Percentiles rank a stretch among this genome's conserved stretches.
Conservation (phyloP, 2,113 vertebrate genomes). For the Tylochromis polylepis region DNA sequence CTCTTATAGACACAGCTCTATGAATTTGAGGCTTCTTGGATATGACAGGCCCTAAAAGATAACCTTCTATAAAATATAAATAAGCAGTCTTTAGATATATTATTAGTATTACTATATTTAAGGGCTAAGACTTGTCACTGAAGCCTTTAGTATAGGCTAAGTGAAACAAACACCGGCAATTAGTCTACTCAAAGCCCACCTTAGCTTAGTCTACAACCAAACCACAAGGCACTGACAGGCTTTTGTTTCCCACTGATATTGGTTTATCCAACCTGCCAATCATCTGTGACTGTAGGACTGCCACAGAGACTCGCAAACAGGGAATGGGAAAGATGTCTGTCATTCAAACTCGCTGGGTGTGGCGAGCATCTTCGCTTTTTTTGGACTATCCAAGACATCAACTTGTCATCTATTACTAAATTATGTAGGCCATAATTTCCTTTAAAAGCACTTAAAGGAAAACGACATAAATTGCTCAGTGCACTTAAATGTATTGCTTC, state of each 20-base stretch:
- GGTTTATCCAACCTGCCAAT: slow-evolving; percentile 11
- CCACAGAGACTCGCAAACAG: neutral
- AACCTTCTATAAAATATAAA: neutral
- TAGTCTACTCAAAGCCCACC: neutral
- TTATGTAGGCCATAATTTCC: neutral
- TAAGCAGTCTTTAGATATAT: neutral
- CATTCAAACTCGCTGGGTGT: slow-evolving; percentile 15
- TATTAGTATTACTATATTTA: neutral
- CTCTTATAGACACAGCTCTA: neutral
- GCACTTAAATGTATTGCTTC: neutral
- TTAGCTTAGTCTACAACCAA: slow-evolving; percentile 8
- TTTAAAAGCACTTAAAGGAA: neutral
- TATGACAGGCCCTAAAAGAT: neutral
- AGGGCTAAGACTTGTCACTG: neutral
- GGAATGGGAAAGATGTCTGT: slow-evolving; percentile 10
- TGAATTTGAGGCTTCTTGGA: neutral
- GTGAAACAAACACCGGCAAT: neutral
- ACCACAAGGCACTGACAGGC: neutral
- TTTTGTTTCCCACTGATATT: neutral
- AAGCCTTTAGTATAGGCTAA: neutral
- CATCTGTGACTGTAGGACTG: neutral
- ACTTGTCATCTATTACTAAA: neutral
- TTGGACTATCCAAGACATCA: neutral
- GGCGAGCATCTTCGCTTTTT: neutral
- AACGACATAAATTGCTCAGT: neutral